Percentiles rank a stretch among this genome's conserved stretches.
Conservation (phyloP, 2,797 vertebrate species). For the Xiphorhynchus erythropygius region DNA sequence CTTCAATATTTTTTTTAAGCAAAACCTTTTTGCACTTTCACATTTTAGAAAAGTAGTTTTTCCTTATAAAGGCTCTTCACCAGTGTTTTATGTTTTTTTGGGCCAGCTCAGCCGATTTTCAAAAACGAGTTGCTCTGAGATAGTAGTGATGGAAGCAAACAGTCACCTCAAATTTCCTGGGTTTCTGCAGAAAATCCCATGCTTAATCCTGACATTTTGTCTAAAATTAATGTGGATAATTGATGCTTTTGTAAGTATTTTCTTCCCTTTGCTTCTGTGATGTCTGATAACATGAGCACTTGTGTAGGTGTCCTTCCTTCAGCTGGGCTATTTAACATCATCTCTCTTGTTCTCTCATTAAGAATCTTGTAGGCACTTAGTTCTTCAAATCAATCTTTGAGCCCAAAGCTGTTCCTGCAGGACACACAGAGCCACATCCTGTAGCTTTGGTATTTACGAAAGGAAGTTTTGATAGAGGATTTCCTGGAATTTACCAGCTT, state of each 20-base stretch:
- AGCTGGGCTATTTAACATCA: not conserved
- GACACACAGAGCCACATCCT: not conserved
- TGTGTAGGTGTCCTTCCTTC: not conserved
- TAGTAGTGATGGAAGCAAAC: not conserved
- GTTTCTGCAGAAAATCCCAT: not conserved
- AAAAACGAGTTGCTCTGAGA: not conserved
- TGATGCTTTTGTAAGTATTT: not conserved
- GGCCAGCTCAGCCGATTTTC: not conserved
- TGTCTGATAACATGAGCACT: not conserved
- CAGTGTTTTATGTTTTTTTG: rapidly evolving
- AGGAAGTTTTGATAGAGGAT: not conserved
- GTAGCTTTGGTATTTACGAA: not conserved
- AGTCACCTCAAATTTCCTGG: not conserved
- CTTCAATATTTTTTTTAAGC: not conserved
- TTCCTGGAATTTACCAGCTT: not conserved
- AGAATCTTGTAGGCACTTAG: not conserved
- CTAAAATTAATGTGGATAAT: not conserved
- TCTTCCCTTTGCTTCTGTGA: not conserved
- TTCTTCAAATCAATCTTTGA: not conserved
- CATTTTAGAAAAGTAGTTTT: not conserved
- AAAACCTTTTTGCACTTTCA: not conserved
- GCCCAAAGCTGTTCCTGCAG: not conserved
- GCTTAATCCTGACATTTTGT: not conserved
- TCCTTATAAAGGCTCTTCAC: not conserved
- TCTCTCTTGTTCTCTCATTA: not conserved